These are phyloP conservation scores for Slavum lentiscoides DNA, from an alignment of 2,888 invertebrate species.

Conservation along the genomic window DNA sequence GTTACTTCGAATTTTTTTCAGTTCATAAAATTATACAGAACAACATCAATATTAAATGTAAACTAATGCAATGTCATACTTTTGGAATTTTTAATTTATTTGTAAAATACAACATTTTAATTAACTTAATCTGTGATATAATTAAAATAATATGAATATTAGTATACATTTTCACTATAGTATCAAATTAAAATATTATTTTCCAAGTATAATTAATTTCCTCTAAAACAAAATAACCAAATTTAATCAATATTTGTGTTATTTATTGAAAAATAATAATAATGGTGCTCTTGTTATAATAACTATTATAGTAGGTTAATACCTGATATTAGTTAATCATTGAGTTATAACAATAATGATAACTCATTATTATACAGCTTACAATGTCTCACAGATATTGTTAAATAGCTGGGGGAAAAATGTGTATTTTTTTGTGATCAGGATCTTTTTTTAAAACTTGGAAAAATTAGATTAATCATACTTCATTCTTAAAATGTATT, in stretches of 20 bases:
- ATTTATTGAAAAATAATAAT: slow-evolving; percentile 6
- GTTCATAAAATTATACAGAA: too few species aligned
- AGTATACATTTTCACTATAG: neutral
- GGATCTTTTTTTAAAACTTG: too few species aligned
- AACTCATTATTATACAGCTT: neutral
- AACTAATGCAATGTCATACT: too few species aligned
- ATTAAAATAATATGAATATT: neutral
- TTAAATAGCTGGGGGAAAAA: too few species aligned
- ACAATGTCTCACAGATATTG: too few species aligned
- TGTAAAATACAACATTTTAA: neutral
- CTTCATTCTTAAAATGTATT: too few species aligned
- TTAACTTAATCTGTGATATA: slow-evolving; percentile 17
- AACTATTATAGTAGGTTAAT: slow-evolving; percentile 11
- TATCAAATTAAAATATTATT: neutral
- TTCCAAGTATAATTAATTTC: neutral
- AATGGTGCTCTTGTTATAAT: slow-evolving; percentile 21
- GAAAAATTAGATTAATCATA: too few species aligned
- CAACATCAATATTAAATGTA: too few species aligned
- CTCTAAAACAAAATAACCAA: neutral
- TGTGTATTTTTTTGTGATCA: too few species aligned
- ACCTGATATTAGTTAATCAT: slow-evolving; percentile 4
- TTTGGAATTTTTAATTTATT: too few species aligned
- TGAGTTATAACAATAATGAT: neutral
- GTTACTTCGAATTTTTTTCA: too few species aligned
- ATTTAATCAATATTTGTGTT: slow-evolving; percentile 4